These are phyloP conservation scores for Diprion similis DNA, from an alignment of 1,140 invertebrate genomes.

Conservation along the genomic window DNA sequence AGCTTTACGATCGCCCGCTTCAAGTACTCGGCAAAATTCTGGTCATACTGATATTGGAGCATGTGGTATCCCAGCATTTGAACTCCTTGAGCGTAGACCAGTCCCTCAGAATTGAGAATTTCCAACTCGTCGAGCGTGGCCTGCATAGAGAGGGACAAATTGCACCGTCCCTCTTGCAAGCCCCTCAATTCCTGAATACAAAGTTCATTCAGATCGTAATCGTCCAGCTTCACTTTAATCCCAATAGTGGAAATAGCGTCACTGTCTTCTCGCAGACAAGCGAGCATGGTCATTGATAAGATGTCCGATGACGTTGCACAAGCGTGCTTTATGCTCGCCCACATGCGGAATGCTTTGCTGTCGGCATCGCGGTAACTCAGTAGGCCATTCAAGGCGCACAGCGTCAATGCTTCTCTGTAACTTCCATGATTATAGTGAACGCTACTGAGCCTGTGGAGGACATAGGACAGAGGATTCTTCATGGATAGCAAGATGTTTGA, in stretches of 20 bases:
- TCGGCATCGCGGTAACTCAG: conserved; percentile 37
- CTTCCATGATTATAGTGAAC: conserved; percentile 35
- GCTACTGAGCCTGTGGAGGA: conserved; percentile 36
- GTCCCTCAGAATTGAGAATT: conserved; percentile 25
- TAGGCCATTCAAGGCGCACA: conserved; percentile 42
- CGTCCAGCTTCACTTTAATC: conserved; percentile 34
- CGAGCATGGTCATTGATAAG: conserved; percentile 40
- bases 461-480: conserved; percentile 30
- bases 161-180: conserved; percentile 30
- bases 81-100: conserved; percentile 39
- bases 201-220: conserved; percentile 42
- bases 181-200: conserved; percentile 42
- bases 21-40: conserved; percentile 32
- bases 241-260: conserved; percentile 39
- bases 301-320: conserved; percentile 24
- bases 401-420: conserved; percentile 43
- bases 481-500: conserved; percentile 23
- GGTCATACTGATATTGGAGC: conserved; percentile 26
- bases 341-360: conserved; percentile 43
- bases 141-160: conserved; percentile 37
- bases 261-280: conserved; percentile 39
- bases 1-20: conserved; percentile 35
- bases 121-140: conserved; percentile 38
- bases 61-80: conserved; percentile 44
- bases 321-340: conserved; percentile 46